A percentile compares a stretch with the other conserved stretches of the same genome.
Evolutionary conservation across 2,797 vertebrate genomes (phyloP).

Genomic region (Petrocephalus sullivani): DNA sequence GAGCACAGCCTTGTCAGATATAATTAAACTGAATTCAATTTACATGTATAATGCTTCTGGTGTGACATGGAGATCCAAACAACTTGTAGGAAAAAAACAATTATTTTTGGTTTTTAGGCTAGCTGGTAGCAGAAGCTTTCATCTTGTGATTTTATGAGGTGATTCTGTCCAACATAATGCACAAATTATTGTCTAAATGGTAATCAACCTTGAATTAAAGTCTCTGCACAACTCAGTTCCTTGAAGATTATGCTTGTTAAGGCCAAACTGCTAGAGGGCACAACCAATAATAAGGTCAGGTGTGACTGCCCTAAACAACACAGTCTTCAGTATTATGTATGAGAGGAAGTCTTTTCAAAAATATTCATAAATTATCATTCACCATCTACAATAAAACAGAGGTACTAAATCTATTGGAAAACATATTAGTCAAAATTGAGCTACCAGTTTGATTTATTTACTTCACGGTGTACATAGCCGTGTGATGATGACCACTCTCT

Average conservation of each 20-base stretch:
- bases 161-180: conserved; percentile 10
- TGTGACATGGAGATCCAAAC: neutral
- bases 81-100: neutral
- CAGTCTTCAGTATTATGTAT: neutral
- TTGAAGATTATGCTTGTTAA: conserved; percentile 12
- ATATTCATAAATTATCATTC: neutral
- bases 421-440: neutral
- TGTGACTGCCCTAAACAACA: neutral
- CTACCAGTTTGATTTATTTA: neutral
- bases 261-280: conserved; percentile 1
- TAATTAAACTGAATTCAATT: conserved; percentile 10
- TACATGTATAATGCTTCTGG: neutral
- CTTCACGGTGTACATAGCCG: neutral
- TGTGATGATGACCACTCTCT: neutral
- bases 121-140: neutral
- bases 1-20: neutral
- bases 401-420: neutral
- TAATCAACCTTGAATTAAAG: conserved; percentile 12
- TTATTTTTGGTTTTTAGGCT: neutral
- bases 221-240: conserved; percentile 5
- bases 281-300: neutral
- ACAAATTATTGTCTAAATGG: conserved; percentile 8
- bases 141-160: neutral
- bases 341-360: neutral
- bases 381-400: neutral